These are phyloP conservation scores for Drosophila ambigua DNA, from an alignment of 1,140 invertebrate genomes.

Conservation along the genomic window DNA sequence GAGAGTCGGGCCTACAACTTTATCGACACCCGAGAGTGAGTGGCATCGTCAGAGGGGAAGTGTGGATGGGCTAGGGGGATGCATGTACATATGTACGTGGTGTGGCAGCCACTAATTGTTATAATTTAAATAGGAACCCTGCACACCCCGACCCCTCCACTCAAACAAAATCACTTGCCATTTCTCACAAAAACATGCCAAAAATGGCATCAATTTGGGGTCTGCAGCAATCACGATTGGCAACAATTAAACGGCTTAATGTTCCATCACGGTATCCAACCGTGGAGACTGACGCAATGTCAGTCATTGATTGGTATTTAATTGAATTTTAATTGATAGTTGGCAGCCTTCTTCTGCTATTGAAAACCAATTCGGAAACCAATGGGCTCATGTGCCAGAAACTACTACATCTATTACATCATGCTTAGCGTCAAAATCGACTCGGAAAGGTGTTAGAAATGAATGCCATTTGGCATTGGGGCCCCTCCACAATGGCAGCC, in stretches of 20 bases:
- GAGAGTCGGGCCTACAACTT: constrained; percentile 65
- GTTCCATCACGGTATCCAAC: constrained; percentile 41
- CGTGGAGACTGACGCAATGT: constrained; percentile 22
- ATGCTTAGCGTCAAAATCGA: constrained; percentile 52
- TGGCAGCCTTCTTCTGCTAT: constrained; percentile 19
- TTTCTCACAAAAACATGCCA: constrained; percentile 45
- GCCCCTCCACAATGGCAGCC: constrained; percentile 34
- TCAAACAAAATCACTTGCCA: constrained; percentile 12
- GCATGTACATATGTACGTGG: constrained; percentile 2
- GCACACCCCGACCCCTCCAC: neutral
- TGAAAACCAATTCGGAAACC: constrained; percentile 63
- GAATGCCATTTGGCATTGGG: constrained; percentile 61
- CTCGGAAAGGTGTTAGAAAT: constrained; percentile 63
- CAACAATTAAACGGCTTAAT: constrained; percentile 66
- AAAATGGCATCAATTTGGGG: constrained; percentile 13
- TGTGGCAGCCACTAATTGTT: constrained; percentile 57
- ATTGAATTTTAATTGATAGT: constrained; percentile 76
- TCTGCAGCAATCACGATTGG: neutral
- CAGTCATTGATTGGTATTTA: constrained; percentile 71
- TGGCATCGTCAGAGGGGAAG: neutral
- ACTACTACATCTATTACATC: constrained; percentile 5
- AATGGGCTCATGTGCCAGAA: neutral
- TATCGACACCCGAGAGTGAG: constrained; percentile 67
- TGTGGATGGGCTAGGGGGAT: constrained; percentile 2
- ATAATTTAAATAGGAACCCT: constrained; percentile 50